phyloP scores from a whole-genome alignment of 1,140 invertebrate genomes.

The Pissodes strobi region DNA sequence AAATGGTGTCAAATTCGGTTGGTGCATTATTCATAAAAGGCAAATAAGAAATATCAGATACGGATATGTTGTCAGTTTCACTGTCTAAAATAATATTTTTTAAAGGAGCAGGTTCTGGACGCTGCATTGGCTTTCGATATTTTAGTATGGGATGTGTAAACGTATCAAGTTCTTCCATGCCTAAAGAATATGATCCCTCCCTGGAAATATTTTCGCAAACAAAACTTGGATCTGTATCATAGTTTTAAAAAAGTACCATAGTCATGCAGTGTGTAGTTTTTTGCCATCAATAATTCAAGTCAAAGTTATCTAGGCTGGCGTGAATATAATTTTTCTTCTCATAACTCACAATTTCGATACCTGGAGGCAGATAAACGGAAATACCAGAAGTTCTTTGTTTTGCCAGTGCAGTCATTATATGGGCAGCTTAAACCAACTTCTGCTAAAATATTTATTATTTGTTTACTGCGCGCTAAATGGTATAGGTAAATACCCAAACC shows the following conservation, averaged over 20 bases:
- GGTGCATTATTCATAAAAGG: slow-evolving; percentile 17
- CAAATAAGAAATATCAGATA: slow-evolving; percentile 16
- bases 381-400: slow-evolving; percentile 5
- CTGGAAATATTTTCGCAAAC: neutral
- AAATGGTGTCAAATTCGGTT: slow-evolving; percentile 11
- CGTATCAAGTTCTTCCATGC: neutral
- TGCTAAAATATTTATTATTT: slow-evolving; percentile 14
- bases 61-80: slow-evolving; percentile 4
- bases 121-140: neutral
- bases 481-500: slow-evolving; percentile 6
- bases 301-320: too few species aligned
- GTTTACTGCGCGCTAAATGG: slow-evolving; percentile 12
- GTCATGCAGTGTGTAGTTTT: too few species aligned
- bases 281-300: too few species aligned
- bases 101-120: slow-evolving; percentile 8
- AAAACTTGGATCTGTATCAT: neutral
- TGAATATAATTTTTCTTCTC: too few species aligned
- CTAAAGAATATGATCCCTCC: slow-evolving; percentile 1
- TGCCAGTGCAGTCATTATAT: neutral
- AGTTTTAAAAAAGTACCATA: too few species aligned
- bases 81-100: neutral
- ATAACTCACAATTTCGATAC: too few species aligned
- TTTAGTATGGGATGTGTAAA: too few species aligned
- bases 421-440: neutral
- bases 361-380: too few species aligned